A percentile compares a stretch with the other conserved stretches of the same genome.
These are phyloP conservation scores for Dasyornis broadbenti DNA, from an alignment of 2,113 vertebrate species.

Conservation along the genomic window DNA sequence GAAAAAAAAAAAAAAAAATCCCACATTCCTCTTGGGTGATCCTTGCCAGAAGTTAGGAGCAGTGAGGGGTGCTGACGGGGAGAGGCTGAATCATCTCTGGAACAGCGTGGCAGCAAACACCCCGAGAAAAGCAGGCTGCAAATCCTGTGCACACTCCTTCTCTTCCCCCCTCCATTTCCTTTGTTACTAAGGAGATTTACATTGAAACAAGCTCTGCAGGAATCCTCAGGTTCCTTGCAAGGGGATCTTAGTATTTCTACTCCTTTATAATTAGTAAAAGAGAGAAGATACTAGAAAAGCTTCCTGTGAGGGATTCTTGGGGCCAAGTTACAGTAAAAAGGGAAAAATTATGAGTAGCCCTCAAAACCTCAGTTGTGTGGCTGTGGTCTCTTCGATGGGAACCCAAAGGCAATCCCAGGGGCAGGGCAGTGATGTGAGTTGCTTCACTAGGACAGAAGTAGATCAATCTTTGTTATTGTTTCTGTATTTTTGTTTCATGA, in stretches of 20 bases:
- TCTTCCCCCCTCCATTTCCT: not conserved
- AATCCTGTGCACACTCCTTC: not conserved
- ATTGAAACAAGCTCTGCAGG: slow-evolving; percentile 44
- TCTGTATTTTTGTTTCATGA: not conserved
- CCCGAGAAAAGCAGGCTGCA: not conserved
- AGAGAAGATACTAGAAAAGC: not conserved
- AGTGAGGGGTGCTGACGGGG: not conserved
- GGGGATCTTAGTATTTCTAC: not conserved
- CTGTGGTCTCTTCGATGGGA: not conserved
- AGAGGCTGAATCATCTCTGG: not conserved
- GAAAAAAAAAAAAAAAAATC: not conserved
- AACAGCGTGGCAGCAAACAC: not conserved
- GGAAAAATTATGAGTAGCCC: not conserved
- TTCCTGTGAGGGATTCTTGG: not conserved
- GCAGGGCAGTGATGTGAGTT: not conserved
- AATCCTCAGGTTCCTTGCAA: slow-evolving; percentile 36
- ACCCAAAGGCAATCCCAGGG: not conserved
- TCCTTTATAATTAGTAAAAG: not conserved
- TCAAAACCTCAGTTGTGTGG: not conserved
- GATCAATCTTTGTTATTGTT: not conserved
- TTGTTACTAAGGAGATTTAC: slow-evolving; percentile 65
- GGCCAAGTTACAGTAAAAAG: not conserved
- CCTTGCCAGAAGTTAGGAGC: not conserved
- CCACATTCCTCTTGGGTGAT: not conserved
- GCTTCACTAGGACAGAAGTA: not conserved